Conservation (phyloP, 2,797 vertebrate species). For the Rallus crepitans region DNA sequence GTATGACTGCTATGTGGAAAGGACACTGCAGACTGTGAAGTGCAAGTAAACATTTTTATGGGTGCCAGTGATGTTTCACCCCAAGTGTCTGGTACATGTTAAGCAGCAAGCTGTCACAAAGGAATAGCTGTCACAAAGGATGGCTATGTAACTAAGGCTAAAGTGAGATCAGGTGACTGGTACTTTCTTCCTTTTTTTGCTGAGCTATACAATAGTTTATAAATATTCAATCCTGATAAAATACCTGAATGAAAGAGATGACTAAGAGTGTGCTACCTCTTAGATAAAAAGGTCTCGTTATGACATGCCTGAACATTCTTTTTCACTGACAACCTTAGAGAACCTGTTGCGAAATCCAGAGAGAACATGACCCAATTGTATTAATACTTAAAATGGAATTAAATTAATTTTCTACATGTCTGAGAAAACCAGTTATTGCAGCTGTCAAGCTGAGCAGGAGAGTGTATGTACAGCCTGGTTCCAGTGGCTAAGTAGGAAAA, state of each 20-base stretch:
- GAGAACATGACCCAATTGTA: neutral
- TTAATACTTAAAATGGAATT: neutral
- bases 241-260: neutral
- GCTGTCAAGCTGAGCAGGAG: neutral
- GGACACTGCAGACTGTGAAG: neutral
- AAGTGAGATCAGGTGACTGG: neutral
- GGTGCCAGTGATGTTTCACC: neutral
- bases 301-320: neutral
- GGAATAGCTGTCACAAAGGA: neutral
- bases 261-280: neutral
- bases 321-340: neutral
- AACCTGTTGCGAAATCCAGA: slow-evolving; percentile 11
- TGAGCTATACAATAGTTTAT: neutral
- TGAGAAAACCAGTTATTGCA: neutral
- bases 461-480: neutral
- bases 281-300: neutral
- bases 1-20: neutral
- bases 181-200: neutral
- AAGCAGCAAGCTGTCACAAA: neutral
- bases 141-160: neutral
- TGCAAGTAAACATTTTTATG: neutral
- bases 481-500: neutral
- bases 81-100: neutral
- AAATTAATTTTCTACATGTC: neutral
- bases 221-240: slow-evolving; percentile 27